phyloP scores from a whole-genome alignment of 1,140 invertebrate genomes.

The Oedothorax gibbosus region DNA sequence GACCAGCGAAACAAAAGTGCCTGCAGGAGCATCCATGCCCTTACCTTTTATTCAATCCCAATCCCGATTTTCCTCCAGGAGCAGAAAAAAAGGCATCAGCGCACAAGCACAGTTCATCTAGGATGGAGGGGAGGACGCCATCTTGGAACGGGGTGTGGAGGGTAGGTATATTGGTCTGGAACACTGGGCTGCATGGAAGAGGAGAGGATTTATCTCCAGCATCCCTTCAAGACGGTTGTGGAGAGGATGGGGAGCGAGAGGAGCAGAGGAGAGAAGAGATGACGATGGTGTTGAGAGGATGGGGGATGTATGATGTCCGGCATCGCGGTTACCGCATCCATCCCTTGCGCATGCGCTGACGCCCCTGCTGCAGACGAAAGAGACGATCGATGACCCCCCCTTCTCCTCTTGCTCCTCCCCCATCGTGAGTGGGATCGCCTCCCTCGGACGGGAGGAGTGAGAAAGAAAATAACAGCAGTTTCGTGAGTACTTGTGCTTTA shows the following conservation, averaged over 20 bases:
- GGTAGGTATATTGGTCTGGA: not conserved
- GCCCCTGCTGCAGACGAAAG: constrained; percentile 28
- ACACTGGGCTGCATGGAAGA: not conserved
- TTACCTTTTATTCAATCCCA: constrained; percentile 13
- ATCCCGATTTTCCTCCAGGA: constrained; percentile 5
- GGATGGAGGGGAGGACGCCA: constrained; percentile 30
- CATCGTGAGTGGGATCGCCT: constrained; percentile 10
- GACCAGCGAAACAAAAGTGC: not conserved
- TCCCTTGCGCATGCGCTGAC: constrained; percentile 30
- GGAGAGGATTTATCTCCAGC: not conserved
- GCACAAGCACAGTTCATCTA: not conserved
- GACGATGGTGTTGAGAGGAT: not conserved
- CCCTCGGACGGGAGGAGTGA: not conserved
- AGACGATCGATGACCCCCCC: constrained; percentile 50
- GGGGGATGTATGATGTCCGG: constrained; percentile 28
- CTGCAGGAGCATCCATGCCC: not conserved
- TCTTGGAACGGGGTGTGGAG: constrained; percentile 25
- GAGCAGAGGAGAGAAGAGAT: constrained; percentile 4
- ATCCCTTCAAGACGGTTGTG: not conserved
- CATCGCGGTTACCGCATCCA: constrained; percentile 52
- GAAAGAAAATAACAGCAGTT: too few species aligned
- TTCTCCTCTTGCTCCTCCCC: constrained; percentile 9
- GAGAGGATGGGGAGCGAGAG: constrained; percentile 9
- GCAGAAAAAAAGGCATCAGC: not conserved
- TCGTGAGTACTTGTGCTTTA: too few species aligned